Conservation (phyloP, 2,113 vertebrate species). For the Alaudala cheleensis region DNA sequence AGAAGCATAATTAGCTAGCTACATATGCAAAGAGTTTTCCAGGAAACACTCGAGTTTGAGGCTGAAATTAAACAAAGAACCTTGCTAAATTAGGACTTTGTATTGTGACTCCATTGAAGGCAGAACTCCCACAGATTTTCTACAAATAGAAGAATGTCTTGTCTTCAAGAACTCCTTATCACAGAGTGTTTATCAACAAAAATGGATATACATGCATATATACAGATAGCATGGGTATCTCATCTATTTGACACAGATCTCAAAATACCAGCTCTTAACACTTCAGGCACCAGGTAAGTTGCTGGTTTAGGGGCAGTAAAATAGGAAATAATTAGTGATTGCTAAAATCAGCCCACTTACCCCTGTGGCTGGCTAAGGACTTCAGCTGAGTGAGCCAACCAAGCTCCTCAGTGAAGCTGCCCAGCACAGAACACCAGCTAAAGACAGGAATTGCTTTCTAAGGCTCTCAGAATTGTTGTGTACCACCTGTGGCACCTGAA, state of each 20-base stretch:
- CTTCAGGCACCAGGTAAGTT: background rate
- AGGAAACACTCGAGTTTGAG: background rate
- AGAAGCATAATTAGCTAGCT: background rate
- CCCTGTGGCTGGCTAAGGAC: background rate
- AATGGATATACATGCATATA: background rate
- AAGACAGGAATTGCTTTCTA: background rate
- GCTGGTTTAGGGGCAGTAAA: background rate
- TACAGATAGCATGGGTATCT: background rate
- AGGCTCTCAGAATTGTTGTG: background rate
- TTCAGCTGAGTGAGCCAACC: background rate
- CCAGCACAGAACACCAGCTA: background rate
- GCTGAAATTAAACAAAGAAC: background rate
- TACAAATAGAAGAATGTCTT: background rate
- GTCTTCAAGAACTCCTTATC: background rate
- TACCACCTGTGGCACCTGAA: background rate
- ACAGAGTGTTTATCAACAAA: background rate
- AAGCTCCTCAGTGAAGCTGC: background rate
- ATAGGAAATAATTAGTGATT: background rate
- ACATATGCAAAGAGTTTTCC: background rate
- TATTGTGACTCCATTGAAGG: background rate
- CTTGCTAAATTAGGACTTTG: background rate
- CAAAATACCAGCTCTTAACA: background rate
- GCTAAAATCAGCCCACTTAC: background rate
- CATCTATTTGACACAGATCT: background rate
- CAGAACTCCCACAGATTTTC: conserved; percentile 15